These are phyloP conservation scores for Phalacrocorax aristotelis DNA, from an alignment of 2,113 vertebrate species.

Conservation along the genomic window DNA sequence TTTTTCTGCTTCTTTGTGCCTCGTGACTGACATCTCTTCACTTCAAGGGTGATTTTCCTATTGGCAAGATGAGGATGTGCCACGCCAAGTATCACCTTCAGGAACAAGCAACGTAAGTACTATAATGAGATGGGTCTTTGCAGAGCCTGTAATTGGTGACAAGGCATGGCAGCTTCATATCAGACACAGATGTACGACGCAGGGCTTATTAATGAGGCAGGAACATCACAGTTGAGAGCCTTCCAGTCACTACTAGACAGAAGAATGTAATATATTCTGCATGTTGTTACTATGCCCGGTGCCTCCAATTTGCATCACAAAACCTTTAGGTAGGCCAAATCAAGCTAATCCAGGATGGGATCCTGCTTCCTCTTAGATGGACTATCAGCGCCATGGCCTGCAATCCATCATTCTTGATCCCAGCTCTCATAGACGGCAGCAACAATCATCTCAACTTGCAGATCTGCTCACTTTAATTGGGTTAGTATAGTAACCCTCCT, in stretches of 20 bases:
- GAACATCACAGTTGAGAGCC: slow-evolving; percentile 60
- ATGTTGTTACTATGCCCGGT: slow-evolving; percentile 59
- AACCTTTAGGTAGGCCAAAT: slow-evolving; percentile 65
- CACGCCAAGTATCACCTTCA: slow-evolving; percentile 70
- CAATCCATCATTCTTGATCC: slow-evolving; percentile 70
- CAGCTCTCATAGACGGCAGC: slow-evolving; percentile 1
- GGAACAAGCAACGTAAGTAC: slow-evolving; percentile 69
- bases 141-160: slow-evolving; percentile 79
- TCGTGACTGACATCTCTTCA: slow-evolving; percentile 67
- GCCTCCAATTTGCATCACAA: slow-evolving; percentile 71
- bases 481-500: slow-evolving; percentile 66
- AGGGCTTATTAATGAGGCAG: slow-evolving; percentile 76
- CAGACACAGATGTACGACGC: slow-evolving; percentile 74
- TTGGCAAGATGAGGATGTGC: slow-evolving; percentile 62
- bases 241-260: slow-evolving; percentile 2
- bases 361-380: slow-evolving; percentile 35
- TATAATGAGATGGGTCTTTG: slow-evolving; percentile 78
- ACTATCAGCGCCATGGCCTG: slow-evolving; percentile 46
- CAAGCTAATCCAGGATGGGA: slow-evolving; percentile 55
- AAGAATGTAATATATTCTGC: slow-evolving; percentile 40
- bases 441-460: slow-evolving; percentile 54
- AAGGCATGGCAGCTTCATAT: slow-evolving; percentile 76
- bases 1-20: slow-evolving; percentile 45
- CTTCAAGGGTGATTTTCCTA: slow-evolving; percentile 70
- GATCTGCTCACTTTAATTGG: slow-evolving; percentile 66